phyloP scores from a whole-genome alignment of 2,113 vertebrate species.

The Merops nubicus region DNA sequence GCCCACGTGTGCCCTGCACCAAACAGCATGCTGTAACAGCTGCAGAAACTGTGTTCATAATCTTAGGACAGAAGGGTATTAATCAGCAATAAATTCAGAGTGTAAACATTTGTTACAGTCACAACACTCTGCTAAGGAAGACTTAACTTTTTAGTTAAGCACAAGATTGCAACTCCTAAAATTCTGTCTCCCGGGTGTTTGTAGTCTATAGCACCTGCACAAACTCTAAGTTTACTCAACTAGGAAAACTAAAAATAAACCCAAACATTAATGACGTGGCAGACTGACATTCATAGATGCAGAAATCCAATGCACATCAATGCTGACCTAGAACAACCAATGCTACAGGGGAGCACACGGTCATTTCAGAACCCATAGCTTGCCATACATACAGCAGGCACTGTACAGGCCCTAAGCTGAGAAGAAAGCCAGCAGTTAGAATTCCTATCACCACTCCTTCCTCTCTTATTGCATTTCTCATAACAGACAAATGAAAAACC shows the following conservation, averaged over 20 bases:
- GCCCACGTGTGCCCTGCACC: background rate
- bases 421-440: background rate
- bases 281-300: conserved; percentile 14
- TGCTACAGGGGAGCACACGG: background rate
- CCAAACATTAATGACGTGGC: background rate
- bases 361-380: background rate
- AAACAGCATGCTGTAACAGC: background rate
- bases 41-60: background rate
- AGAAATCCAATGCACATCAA: conserved; percentile 17
- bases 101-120: background rate
- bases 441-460: background rate
- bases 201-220: background rate
- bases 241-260: conserved; percentile 44
- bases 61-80: background rate
- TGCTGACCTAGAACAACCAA: conserved; percentile 24
- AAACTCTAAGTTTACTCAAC: background rate
- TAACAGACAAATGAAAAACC: background rate
- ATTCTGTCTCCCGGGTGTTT: background rate
- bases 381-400: background rate
- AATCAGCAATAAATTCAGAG: background rate
- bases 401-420: background rate
- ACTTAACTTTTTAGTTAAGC: background rate
- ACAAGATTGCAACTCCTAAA: background rate
- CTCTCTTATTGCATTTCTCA: background rate
- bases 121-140: background rate